phyloP scores from a whole-genome alignment of 2,888 invertebrate genomes.

The Hydroisotoma schaefferi region DNA sequence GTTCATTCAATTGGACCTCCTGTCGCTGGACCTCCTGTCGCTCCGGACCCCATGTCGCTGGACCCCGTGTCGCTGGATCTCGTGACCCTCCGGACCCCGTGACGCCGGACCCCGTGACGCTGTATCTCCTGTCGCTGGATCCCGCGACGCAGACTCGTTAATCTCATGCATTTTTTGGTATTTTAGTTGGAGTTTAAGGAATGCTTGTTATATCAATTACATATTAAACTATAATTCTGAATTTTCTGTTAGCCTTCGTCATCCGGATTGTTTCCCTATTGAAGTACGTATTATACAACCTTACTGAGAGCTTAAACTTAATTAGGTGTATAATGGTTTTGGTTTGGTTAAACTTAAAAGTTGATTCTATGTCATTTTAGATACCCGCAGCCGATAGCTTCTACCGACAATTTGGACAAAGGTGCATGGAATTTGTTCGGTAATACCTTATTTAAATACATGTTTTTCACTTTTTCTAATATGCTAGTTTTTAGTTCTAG shows the following conservation, averaged over 20 bases:
- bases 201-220: background rate
- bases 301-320: background rate
- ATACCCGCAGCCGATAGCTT: slow-evolving; percentile 53
- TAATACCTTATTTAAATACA: slow-evolving; percentile 12
- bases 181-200: background rate
- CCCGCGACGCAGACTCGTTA: too few relatives aligned
- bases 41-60: too few relatives aligned
- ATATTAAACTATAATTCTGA: background rate
- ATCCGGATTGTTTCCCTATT: slow-evolving; percentile 53
- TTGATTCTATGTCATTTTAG: slow-evolving; percentile 51
- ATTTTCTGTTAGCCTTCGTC: slow-evolving; percentile 43
- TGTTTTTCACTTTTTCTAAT: background rate
- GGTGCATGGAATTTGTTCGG: slow-evolving; percentile 55
- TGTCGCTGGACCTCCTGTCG: too few relatives aligned
- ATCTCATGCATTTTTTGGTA: background rate
- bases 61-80: too few relatives aligned
- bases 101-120: too few relatives aligned
- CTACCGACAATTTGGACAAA: slow-evolving; percentile 52
- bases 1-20: too few relatives aligned
- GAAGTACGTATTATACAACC: slow-evolving; percentile 7
- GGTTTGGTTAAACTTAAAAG: background rate
- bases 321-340: background rate
- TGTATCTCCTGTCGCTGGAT: too few relatives aligned
- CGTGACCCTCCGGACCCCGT: too few relatives aligned
- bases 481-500: too few relatives aligned